A percentile compares a stretch with the other conserved stretches of the same genome.
phyloP scores from a whole-genome alignment of 2,888 invertebrate genomes.

The Prosapia bicincta region DNA sequence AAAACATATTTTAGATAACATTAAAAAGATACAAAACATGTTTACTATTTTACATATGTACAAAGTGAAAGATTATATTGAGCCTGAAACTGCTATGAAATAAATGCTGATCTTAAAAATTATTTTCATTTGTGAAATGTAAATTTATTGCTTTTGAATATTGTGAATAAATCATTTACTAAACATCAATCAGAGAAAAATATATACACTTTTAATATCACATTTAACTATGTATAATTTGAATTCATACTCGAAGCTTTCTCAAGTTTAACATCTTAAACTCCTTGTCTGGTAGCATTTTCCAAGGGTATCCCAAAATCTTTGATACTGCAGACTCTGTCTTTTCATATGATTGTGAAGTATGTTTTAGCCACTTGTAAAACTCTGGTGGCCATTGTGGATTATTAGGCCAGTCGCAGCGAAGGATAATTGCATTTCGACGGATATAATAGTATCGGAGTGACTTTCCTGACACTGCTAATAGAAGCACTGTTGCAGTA shows the following conservation, averaged over 20 bases:
- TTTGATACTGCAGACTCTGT: conserved; percentile 66
- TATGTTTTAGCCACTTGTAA: conserved; percentile 60
- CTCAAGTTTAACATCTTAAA: conserved; percentile 48
- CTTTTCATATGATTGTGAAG: conserved; percentile 59
- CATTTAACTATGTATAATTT: too few species aligned
- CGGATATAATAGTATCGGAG: conserved; percentile 62
- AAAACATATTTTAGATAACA: too few species aligned
- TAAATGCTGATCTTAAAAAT: too few species aligned
- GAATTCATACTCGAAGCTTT: not conserved
- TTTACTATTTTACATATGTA: too few species aligned
- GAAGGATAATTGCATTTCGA: conserved; percentile 65
- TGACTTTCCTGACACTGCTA: conserved; percentile 62
- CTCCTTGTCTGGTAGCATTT: conserved; percentile 60
- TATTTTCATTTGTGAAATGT: too few species aligned
- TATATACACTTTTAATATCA: too few species aligned
- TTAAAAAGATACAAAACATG: too few species aligned
- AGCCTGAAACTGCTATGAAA: too few species aligned
- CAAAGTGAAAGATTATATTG: too few species aligned
- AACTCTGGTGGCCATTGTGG: conserved; percentile 62
- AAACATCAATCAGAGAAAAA: too few species aligned
- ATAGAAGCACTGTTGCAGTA: conserved; percentile 67
- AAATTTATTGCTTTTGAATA: too few species aligned
- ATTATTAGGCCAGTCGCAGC: conserved; percentile 63
- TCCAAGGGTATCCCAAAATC: conserved; percentile 65
- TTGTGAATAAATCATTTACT: too few species aligned